These are phyloP conservation scores for Tribolium castaneum DNA, from an alignment of 1,140 invertebrate genomes.

Conservation along the genomic window DNA sequence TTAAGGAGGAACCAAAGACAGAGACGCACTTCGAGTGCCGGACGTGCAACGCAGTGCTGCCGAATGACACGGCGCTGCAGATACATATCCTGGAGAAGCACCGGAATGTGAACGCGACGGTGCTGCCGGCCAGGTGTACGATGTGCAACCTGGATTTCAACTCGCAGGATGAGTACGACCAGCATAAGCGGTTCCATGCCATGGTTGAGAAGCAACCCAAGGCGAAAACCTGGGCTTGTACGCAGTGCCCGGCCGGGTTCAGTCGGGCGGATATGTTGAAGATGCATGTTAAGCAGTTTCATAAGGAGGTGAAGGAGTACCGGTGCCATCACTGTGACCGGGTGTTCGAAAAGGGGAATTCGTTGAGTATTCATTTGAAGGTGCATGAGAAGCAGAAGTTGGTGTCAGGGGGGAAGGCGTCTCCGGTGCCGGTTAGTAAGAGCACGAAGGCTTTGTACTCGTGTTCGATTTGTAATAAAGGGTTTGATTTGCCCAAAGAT, in stretches of 20 bases:
- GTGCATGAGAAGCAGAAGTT: constrained; percentile 57
- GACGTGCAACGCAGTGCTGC: constrained; percentile 52
- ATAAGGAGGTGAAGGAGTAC: constrained; percentile 52
- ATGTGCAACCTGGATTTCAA: constrained; percentile 58
- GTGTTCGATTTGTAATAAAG: constrained; percentile 59
- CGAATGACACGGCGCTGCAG: constrained; percentile 58
- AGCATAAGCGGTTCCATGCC: constrained; percentile 56
- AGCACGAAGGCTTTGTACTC: constrained; percentile 47
- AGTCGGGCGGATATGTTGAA: constrained; percentile 54
- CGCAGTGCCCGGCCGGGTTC: constrained; percentile 55
- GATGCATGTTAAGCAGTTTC: constrained; percentile 53
- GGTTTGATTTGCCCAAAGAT: constrained; percentile 59
- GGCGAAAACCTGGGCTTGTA: constrained; percentile 51
- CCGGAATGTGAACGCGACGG: constrained; percentile 53
- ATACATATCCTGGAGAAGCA: constrained; percentile 60
- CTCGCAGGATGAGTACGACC: constrained; percentile 57
- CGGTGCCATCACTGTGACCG: constrained; percentile 56
- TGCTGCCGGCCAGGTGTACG: constrained; percentile 55
- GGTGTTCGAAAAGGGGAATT: constrained; percentile 59
- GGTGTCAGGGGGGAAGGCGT: background rate
- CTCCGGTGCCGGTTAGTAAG: background rate
- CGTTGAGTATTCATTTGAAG: constrained; percentile 58
- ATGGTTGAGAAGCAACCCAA: constrained; percentile 54
- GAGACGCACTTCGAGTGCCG: constrained; percentile 49
- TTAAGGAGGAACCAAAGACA: constrained; percentile 43